Evolutionary conservation across 2,888 invertebrate genomes (phyloP).

Genomic region (Patella ulyssiponensis): DNA sequence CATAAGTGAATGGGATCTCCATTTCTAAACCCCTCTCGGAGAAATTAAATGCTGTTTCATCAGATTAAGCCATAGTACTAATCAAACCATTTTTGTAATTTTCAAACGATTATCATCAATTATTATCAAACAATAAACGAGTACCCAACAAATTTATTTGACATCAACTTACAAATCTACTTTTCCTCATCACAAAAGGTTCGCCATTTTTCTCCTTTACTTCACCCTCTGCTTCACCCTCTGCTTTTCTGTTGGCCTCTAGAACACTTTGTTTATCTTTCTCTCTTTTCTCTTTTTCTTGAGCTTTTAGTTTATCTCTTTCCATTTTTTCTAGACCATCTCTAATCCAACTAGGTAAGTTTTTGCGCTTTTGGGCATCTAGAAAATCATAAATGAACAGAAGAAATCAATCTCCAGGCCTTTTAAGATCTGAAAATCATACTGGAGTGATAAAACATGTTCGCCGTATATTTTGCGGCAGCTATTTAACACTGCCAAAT

Average conservation of each 20-base stretch:
- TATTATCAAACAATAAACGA: too few species aligned
- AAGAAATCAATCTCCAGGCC: not conserved
- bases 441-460: too few species aligned
- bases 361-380: conserved; percentile 78
- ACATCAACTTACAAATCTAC: conserved; percentile 76
- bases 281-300: conserved; percentile 80
- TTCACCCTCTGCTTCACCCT: conserved; percentile 38
- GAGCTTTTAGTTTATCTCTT: conserved; percentile 70
- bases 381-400: not conserved
- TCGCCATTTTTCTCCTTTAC: conserved; percentile 65
- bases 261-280: conserved; percentile 36
- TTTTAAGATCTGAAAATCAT: too few species aligned
- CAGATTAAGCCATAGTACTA: too few species aligned
- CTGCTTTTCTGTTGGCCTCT: conserved; percentile 6
- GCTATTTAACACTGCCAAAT: not conserved
- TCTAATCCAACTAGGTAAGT: conserved; percentile 97
- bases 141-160: too few species aligned
- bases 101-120: too few species aligned
- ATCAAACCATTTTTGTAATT: too few species aligned
- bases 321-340: conserved; percentile 99
- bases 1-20: too few species aligned
- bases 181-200: conserved; percentile 74
- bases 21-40: too few species aligned
- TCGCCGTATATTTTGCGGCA: too few species aligned
- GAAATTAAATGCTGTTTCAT: too few species aligned